phyloP scores from a whole-genome alignment of 2,797 vertebrate species.

The Hypotaenidia okinawae region DNA sequence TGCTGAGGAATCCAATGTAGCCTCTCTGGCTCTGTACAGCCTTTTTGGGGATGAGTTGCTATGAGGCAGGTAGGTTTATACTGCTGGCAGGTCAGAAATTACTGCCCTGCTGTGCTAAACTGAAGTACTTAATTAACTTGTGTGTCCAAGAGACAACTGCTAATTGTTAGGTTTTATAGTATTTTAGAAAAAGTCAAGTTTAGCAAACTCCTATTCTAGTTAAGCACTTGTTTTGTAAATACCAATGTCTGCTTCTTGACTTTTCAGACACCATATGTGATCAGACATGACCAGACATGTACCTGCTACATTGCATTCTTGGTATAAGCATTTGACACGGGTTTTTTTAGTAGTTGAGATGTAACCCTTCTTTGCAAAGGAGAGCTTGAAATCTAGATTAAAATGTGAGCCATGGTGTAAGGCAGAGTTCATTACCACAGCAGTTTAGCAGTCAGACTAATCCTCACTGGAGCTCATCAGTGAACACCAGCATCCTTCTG shows the following conservation, averaged over 20 bases:
- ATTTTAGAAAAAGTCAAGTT: background rate
- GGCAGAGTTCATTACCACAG: background rate
- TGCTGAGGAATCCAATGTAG: background rate
- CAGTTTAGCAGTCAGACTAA: background rate
- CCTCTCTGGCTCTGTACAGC: background rate
- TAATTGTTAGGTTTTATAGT: background rate
- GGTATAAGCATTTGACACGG: background rate
- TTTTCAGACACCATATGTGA: conserved; percentile 34
- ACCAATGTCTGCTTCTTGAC: background rate
- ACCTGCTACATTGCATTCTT: background rate
- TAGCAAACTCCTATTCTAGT: background rate
- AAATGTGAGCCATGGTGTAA: background rate
- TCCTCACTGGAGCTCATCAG: background rate
- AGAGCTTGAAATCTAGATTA: background rate
- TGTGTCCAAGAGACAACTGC: background rate
- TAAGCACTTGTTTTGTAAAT: conserved; percentile 12
- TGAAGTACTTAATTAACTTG: background rate
- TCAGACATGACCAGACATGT: background rate
- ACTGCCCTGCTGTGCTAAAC: background rate
- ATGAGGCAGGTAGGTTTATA: background rate
- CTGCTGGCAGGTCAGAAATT: background rate
- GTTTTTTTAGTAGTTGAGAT: background rate
- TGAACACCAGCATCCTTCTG: background rate
- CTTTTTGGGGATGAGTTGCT: background rate
- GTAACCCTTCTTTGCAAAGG: background rate